These are phyloP conservation scores for Odontamblyopus rebecca DNA, from an alignment of 2,797 vertebrate species.

Conservation along the genomic window DNA sequence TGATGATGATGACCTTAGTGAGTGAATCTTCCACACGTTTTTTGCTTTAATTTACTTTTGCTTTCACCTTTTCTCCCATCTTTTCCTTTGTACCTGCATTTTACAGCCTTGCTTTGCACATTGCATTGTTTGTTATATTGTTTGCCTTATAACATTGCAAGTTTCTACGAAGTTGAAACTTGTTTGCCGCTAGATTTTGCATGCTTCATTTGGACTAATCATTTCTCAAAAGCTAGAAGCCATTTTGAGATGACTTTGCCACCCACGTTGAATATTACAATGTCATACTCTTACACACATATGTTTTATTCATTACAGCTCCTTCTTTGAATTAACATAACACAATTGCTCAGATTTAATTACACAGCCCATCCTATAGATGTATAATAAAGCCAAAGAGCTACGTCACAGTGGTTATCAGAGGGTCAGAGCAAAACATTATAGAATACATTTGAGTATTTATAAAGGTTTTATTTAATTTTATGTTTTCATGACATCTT, in stretches of 20 bases:
- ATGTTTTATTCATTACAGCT: constrained; percentile 27
- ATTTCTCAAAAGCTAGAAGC: constrained; percentile 19
- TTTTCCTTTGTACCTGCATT: constrained; percentile 29
- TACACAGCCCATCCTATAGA: constrained; percentile 16
- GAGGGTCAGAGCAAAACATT: not conserved
- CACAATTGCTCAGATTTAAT: constrained; percentile 20
- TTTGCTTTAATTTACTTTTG: constrained; percentile 55
- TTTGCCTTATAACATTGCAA: constrained; percentile 15
- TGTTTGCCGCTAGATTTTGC: constrained; percentile 23
- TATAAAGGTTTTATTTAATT: constrained; percentile 9
- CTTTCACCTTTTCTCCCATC: constrained; percentile 50
- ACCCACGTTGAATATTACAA: constrained; percentile 19
- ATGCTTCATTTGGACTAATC: constrained; percentile 39
- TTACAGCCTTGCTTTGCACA: constrained; percentile 36
- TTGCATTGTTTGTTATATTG: constrained; percentile 36
- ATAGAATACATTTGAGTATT: not conserved
- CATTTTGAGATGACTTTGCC: constrained; percentile 38
- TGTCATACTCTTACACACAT: constrained; percentile 7
- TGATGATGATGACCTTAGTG: constrained; percentile 92
- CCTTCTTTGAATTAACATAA: constrained; percentile 30
- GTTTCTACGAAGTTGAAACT: constrained; percentile 4
- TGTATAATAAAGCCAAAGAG: constrained; percentile 20
- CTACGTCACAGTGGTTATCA: constrained; percentile 10
- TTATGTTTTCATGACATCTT: constrained; percentile 41
- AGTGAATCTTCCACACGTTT: constrained; percentile 82